Evolutionary conservation across 2,888 invertebrate genomes (phyloP), one percentile per base, ranked within the genome.

Genomic region (Branchinecta sandiegonensis): DNA sequence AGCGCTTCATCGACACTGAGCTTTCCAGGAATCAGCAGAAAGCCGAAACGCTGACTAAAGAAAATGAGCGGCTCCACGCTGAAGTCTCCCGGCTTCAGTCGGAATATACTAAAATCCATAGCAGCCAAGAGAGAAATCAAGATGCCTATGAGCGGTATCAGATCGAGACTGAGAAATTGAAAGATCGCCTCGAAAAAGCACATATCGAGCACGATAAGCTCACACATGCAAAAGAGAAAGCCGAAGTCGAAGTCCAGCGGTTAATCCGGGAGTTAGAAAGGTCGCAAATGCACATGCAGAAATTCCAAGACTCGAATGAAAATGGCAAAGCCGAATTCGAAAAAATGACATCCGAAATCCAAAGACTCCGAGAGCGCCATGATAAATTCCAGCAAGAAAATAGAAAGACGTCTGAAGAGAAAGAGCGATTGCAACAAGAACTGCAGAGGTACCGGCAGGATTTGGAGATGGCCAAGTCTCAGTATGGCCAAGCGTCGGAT

Each of bases 241-340:
- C 72, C 8, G 72, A 72, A 63, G 65, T 71, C 8, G 72, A 73
- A 70, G 71, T 72, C 46, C 71, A 73, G 65, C 69, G 72, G 6
- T 68, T 74, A 37, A 72, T 69, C n/a, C 69, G 71, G 6, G 73
- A 73, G 48, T 70, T 73, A 65, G 91, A 90, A 78, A 90, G 90
- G 79, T 86, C 89, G 67, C 90, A 90, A 77, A 83, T 88, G 79
- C 87, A 89, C 78, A 82, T 90, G 72, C 83, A 86, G 48, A 91
- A 90, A 78, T 88, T 89, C 74, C 86, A 90, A 75, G 91, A 91
- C 77, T 86, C 86, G 8, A 86, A 87, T 75, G 90, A 91, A 76
- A 84, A 86, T 4, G 86, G 88, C 9, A 86, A 89, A 75, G 89
- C 89, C 72, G 91, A 92, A 76, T 88, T 89, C 74, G 91, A 92